These are phyloP conservation scores for Aphidius ervi DNA, from an alignment of 1,140 invertebrate species.

Conservation along the genomic window DNA sequence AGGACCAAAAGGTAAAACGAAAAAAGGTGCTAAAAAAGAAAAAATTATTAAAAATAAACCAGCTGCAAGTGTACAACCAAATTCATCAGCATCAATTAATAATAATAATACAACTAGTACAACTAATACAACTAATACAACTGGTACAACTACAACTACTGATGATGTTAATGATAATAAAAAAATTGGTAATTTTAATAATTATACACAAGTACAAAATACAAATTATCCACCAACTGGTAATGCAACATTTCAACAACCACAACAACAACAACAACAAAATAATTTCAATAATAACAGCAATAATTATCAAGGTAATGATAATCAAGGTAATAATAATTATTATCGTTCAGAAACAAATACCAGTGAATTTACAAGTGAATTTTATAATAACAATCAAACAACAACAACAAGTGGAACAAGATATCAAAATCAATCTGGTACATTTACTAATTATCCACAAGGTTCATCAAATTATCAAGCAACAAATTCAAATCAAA, in stretches of 20 bases:
- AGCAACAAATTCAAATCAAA: neutral
- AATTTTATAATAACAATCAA: slow-evolving; percentile 43
- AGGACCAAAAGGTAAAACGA: slow-evolving; percentile 44
- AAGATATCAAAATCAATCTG: slow-evolving; percentile 38
- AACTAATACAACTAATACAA: slow-evolving; percentile 24
- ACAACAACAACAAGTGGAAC: slow-evolving; percentile 30
- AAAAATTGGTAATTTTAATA: slow-evolving; percentile 24
- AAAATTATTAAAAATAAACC: slow-evolving; percentile 55
- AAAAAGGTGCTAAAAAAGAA: slow-evolving; percentile 48
- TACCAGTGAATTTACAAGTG: slow-evolving; percentile 38
- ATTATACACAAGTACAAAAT: slow-evolving; percentile 34
- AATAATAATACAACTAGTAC: slow-evolving; percentile 31
- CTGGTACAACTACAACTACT: slow-evolving; percentile 21
- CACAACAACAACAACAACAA: slow-evolving; percentile 3
- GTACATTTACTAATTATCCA: slow-evolving; percentile 39
- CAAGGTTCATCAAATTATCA: slow-evolving; percentile 33
- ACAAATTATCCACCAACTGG: slow-evolving; percentile 21
- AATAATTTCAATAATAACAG: slow-evolving; percentile 43
- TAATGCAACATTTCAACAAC: slow-evolving; percentile 25
- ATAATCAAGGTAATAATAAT: slow-evolving; percentile 18
- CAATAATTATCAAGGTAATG: slow-evolving; percentile 39
- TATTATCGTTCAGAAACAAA: slow-evolving; percentile 33
- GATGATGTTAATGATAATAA: neutral
- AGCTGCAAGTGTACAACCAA: slow-evolving; percentile 65
- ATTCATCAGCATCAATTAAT: slow-evolving; percentile 44